A percentile compares a stretch with the other conserved stretches of the same genome.
These are phyloP conservation scores for Cuculus canorus DNA, from an alignment of 2,797 vertebrate species.

Conservation along the genomic window DNA sequence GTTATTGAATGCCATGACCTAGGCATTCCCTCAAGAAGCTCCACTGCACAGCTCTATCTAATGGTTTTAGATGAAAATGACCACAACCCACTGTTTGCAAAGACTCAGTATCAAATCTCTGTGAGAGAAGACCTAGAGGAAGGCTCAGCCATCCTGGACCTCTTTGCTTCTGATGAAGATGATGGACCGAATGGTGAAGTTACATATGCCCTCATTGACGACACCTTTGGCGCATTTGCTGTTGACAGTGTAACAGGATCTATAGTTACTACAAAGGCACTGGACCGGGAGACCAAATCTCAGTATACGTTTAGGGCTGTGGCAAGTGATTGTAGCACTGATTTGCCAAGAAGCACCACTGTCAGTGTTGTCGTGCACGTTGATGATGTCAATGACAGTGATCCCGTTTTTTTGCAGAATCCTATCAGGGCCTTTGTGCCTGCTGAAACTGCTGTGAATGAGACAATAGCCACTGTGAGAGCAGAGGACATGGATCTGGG, in stretches of 20 bases:
- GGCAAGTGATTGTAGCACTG: slow-evolving; percentile 83
- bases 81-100: slow-evolving; percentile 83
- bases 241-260: slow-evolving; percentile 78
- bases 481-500: slow-evolving; percentile 85
- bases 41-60: slow-evolving; percentile 79
- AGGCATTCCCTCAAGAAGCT: slow-evolving; percentile 79
- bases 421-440: slow-evolving; percentile 80
- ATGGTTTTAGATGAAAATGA: slow-evolving; percentile 91
- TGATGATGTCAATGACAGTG: slow-evolving; percentile 90
- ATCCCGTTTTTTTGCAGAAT: slow-evolving; percentile 82
- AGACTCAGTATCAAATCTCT: slow-evolving; percentile 79
- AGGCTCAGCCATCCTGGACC: slow-evolving; percentile 79
- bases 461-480: slow-evolving; percentile 75
- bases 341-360: slow-evolving; percentile 81
- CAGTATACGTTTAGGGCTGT: slow-evolving; percentile 82
- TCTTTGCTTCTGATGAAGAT: slow-evolving; percentile 85
- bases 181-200: slow-evolving; percentile 84
- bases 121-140: slow-evolving; percentile 83
- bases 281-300: slow-evolving; percentile 85
- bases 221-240: slow-evolving; percentile 82
- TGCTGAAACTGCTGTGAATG: slow-evolving; percentile 70
- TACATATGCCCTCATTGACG: slow-evolving; percentile 82
- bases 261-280: slow-evolving; percentile 75
- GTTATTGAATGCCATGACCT: slow-evolving; percentile 84
- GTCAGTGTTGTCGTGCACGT: slow-evolving; percentile 81